Evolutionary conservation across 2,113 vertebrate genomes (phyloP).

Genomic region (Alethe diademata): DNA sequence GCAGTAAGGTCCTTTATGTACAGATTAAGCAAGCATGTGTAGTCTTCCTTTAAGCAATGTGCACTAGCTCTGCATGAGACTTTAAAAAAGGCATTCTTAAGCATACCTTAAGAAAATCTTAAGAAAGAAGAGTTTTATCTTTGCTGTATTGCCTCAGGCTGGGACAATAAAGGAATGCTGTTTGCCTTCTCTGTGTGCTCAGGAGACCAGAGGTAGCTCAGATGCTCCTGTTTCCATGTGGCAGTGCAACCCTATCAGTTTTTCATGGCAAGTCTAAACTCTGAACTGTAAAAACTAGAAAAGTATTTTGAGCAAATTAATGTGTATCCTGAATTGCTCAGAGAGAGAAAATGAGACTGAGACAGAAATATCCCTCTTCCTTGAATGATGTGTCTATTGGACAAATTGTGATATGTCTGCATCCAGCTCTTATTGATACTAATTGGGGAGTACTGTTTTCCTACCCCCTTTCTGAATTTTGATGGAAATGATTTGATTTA

Average conservation of each 20-base stretch:
- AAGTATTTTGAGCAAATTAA: neutral
- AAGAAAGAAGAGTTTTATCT: neutral
- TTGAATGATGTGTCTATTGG: neutral
- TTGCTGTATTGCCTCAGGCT: neutral
- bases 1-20: neutral
- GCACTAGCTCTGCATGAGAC: neutral
- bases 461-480: neutral
- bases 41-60: neutral
- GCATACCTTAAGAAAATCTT: neutral
- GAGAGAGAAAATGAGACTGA: neutral
- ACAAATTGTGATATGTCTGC: neutral
- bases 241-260: neutral
- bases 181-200: neutral
- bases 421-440: neutral
- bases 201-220: neutral
- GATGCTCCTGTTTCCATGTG: neutral
- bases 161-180: neutral
- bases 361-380: neutral
- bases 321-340: neutral
- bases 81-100: neutral
- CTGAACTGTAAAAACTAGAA: neutral
- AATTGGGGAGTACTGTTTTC: neutral
- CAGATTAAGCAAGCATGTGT: rapidly evolving
- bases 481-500: neutral
- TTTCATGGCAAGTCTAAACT: neutral